phyloP scores from a whole-genome alignment of 2,113 vertebrate genomes.

The Terrapene triunguis region DNA sequence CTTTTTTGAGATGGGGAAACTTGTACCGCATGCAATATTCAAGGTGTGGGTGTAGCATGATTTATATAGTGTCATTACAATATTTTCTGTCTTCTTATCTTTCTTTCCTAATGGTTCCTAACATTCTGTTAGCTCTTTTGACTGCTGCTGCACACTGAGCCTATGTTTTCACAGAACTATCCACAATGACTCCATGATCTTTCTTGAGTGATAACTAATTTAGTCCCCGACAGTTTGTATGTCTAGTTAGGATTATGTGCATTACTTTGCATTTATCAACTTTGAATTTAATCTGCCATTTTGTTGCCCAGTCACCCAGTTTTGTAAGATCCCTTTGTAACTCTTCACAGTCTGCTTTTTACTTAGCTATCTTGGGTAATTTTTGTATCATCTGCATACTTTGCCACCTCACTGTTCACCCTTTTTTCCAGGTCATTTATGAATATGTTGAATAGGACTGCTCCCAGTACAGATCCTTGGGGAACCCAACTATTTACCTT shows the following conservation, averaged over 20 bases:
- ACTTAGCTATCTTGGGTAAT: background rate
- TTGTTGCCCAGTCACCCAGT: background rate
- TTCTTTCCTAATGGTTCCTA: too few relatives aligned
- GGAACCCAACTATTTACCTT: background rate
- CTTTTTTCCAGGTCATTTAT: background rate
- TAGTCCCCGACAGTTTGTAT: background rate
- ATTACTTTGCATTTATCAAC: background rate
- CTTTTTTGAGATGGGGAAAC: too few relatives aligned
- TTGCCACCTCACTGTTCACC: background rate
- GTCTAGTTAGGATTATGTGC: background rate
- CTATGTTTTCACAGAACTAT: too few relatives aligned
- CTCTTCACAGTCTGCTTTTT: background rate
- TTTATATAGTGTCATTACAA: too few relatives aligned
- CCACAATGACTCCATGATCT: too few relatives aligned
- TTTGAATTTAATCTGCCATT: background rate
- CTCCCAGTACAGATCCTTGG: background rate
- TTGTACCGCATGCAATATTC: too few relatives aligned
- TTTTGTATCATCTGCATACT: background rate
- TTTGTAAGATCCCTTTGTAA: background rate
- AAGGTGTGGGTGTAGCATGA: too few relatives aligned
- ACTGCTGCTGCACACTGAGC: too few relatives aligned
- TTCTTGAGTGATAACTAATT: too few relatives aligned
- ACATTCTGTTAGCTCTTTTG: too few relatives aligned
- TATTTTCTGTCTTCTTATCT: too few relatives aligned
- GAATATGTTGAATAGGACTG: background rate